phyloP scores from a whole-genome alignment of 1,140 invertebrate species.

The Drosophila nigromelanica region DNA sequence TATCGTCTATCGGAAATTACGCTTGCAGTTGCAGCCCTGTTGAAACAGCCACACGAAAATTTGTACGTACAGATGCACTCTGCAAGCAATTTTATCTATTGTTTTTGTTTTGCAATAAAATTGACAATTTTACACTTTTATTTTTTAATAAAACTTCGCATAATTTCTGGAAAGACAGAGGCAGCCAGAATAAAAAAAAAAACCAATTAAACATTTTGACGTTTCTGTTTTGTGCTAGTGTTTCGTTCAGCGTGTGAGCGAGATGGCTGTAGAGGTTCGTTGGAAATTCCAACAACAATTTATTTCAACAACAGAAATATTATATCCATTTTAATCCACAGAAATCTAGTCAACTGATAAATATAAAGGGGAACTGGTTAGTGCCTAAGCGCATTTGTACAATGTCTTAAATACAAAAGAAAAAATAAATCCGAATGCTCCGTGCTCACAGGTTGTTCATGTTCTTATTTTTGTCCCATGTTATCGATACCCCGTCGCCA shows the following conservation, averaged over 20 bases:
- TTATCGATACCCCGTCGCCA: constrained; percentile 80
- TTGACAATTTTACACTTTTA: not conserved
- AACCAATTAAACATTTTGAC: constrained; percentile 44
- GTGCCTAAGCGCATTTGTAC: too few species aligned
- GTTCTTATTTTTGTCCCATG: constrained; percentile 55
- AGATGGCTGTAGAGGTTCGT: constrained; percentile 57
- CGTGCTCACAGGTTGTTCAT: constrained; percentile 63
- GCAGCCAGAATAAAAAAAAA: constrained; percentile 16
- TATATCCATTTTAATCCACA: constrained; percentile 26
- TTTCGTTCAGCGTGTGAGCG: constrained; percentile 41
- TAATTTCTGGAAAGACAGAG: not conserved
- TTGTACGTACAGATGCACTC: constrained; percentile 10
- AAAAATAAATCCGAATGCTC: not conserved
- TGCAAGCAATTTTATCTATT: not conserved
- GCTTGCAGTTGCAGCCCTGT: constrained; percentile 52
- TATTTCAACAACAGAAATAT: constrained; percentile 56
- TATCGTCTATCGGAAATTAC: constrained; percentile 45
- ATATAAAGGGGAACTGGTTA: not conserved
- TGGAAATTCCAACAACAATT: constrained; percentile 80
- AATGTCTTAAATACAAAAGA: not conserved
- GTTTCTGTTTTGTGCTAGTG: constrained; percentile 54
- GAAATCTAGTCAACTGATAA: not conserved
- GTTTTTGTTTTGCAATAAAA: not conserved
- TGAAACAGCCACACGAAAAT: not conserved
- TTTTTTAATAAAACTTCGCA: not conserved